These are phyloP conservation scores for Rutilus rutilus DNA, from an alignment of 2,113 vertebrate genomes.

Conservation along the genomic window DNA sequence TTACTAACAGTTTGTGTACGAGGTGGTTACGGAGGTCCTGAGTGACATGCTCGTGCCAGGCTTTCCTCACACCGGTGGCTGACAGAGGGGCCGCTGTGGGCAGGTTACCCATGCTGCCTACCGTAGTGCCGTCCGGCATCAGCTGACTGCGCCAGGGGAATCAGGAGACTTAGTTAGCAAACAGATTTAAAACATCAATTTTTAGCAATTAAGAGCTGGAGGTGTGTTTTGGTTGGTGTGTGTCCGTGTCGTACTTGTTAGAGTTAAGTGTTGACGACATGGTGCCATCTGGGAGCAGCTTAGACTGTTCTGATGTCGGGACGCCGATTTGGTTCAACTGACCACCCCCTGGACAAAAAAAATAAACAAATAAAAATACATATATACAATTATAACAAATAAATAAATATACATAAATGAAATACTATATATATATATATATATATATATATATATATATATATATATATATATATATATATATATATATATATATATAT, in stretches of 20 bases:
- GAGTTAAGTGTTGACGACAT: slow-evolving; percentile 88
- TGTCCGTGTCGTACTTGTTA: slow-evolving; percentile 80
- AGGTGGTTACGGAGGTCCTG: slow-evolving; percentile 99
- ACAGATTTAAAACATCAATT: not conserved
- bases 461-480: no score
- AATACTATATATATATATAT: no score
- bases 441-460: no score
- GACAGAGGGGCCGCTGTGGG: slow-evolving; percentile 92
- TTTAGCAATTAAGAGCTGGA: not conserved
- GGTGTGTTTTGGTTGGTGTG: not conserved
- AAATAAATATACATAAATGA: no score
- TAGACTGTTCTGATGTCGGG: slow-evolving; percentile 85
- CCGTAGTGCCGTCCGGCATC: slow-evolving; percentile 85
- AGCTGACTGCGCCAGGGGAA: slow-evolving; percentile 79
- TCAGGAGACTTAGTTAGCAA: not conserved
- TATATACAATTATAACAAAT: not conserved
- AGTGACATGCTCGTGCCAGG: slow-evolving; percentile 99
- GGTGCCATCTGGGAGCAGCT: slow-evolving; percentile 88
- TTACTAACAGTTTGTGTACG: slow-evolving; percentile 95
- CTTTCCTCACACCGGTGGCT: slow-evolving; percentile 89
- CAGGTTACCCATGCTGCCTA: slow-evolving; percentile 85
- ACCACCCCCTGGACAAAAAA: slow-evolving; percentile 78
- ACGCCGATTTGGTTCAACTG: slow-evolving; percentile 87
- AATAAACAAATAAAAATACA: slow-evolving; percentile 57
- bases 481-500: no score